These are phyloP conservation scores for Tipula confusa DNA, from an alignment of 2,888 invertebrate genomes.

Conservation along the genomic window DNA sequence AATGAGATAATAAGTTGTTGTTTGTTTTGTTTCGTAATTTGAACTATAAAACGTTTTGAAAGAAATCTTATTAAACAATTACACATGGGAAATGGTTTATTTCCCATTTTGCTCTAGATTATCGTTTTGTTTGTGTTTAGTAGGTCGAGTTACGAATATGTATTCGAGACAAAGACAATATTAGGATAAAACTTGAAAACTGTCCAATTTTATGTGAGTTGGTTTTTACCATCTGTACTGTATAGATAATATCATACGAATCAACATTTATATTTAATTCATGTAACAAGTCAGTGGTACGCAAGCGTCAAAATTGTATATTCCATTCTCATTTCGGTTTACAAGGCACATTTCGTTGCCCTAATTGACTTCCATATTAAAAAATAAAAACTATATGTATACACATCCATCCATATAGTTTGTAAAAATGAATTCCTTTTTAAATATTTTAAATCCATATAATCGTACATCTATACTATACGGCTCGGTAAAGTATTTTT, in stretches of 20 bases:
- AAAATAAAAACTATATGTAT: not conserved
- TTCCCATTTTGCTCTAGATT: not conserved
- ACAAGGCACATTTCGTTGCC: not conserved
- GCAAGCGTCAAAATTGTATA: not conserved
- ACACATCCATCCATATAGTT: not conserved
- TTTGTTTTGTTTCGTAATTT: not conserved
- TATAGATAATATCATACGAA: not conserved
- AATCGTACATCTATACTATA: not conserved
- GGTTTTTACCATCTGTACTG: not conserved
- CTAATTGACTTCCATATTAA: not conserved
- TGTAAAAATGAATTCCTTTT: not conserved
- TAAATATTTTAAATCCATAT: not conserved
- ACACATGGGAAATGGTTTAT: not conserved
- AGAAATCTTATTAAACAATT: not conserved
- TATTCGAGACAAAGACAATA: not conserved
- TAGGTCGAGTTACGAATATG: not conserved
- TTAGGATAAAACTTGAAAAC: not conserved
- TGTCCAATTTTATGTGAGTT: not conserved
- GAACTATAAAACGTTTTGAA: not conserved
- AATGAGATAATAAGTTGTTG: not conserved
- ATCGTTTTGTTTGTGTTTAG: not conserved
- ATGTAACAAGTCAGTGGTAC: not conserved
- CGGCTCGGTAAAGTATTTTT: not conserved
- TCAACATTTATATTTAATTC: conserved; percentile 5
- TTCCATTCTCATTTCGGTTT: not conserved